Base-by-base conservation (phyloP, 2,797 vertebrate genomes). In the Pitangus sulphuratus region DNA sequence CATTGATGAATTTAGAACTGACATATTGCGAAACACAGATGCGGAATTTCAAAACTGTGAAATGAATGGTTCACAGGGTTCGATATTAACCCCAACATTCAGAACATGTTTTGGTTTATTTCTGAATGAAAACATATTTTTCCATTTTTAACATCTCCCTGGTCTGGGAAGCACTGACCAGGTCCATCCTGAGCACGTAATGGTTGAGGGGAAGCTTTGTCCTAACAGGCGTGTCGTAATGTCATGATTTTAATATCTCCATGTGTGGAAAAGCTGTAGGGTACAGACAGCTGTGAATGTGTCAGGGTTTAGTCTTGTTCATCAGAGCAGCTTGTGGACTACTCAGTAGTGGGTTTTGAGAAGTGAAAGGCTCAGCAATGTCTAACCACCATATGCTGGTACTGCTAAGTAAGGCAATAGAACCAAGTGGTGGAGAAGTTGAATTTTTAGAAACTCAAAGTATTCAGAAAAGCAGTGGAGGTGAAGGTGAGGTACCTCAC, bases 11-110 rank as follows among this genome's bases (percentile, higher is more conserved):
- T 85, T 87, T 89, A 70, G 48, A 71, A 51, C 25, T 64, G 83
- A 45, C 78, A 66, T 28, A 71, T 28, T 93, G 62, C 62, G 84
- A 79, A 89, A 91, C 75, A 84, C 62, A 68, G 82, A 91, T 56
- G 75, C 69, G 72, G 76, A 75, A 37, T 86, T 90, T 88, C 69
- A 84, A 65, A 95, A 47, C 89, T 69, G 57, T 84, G 76, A 93
- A 91, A 75, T 22, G 57, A 75, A 74, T 2, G 3, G 42, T 81
- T 94, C 54, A 20, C 65, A 65, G 48, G 64, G 45, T 91, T 75
- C 84, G 76, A 57, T 85, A 76, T 65, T 85, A 82, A 35, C 28
- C 48, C 42, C n/a, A 47, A 13, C 35, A 47, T 60, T 79, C 15
- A 19, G 33, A 83, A 53, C 4, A 6, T 28, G 18, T 54, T 87